Base-by-base conservation (phyloP, 2,888 invertebrate species). In the Eupeodes luniger region DNA sequence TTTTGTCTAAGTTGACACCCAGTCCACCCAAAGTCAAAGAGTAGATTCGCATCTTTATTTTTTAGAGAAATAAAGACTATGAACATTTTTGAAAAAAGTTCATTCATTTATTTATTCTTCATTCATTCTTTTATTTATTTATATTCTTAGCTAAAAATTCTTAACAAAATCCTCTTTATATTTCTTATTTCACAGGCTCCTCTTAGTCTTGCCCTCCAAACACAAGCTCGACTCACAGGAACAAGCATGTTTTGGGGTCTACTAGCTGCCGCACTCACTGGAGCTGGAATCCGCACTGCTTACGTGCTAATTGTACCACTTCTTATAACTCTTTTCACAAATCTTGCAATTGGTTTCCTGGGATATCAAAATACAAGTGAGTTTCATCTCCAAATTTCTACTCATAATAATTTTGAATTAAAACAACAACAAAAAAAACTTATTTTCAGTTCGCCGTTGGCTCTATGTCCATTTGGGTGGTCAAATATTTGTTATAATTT, bases 211-310 rank as follows among this genome's bases (percentile, higher is more conserved):
- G 92, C 91, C 14, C 75, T 92, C 5, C 91, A 91, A 85, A 90
- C 91, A 0, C 92, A 92, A 76, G 91, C 92, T 6, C 91, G 92
- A 6, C 86, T 92, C 5, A 91, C 91, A 64, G 92, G 92, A 40
- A 91, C 91, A 0, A 91, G 90, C 47, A 89, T 92, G 27, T 91
- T 92, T 70, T 92, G 92, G 92, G 90, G 91, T 9, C 74, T 92
- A 9, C 74, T 92, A 9, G 90, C 91, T 51, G 90, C 91, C 5
- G 91, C 91, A 10, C 90, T 91, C 4, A 92, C 92, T 27, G 89
- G 91, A 5, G 90, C 91, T 5, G 91, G 91, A 5, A 91, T 91
- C 49, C 90, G 91, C 11, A 91, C 91, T 6, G 91, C 91, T 4
- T 92, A 92, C 67, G 91, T 91, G 2, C 81, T 92, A 19, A 90